Base-by-base conservation (phyloP, 2,113 vertebrate genomes). In the Thunnus maccoyii region DNA sequence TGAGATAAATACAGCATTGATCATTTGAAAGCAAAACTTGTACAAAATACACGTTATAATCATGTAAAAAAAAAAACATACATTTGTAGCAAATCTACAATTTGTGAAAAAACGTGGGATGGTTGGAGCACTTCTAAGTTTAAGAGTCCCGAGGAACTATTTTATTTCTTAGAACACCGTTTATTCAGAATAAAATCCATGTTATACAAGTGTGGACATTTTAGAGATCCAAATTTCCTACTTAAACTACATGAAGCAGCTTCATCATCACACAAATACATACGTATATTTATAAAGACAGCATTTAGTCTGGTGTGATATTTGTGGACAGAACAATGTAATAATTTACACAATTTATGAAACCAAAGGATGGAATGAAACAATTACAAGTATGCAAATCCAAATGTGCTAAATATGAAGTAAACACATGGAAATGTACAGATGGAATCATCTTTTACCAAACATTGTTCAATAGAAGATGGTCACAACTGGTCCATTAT, bases 21-120 rank as follows among this genome's bases (percentile, higher is more conserved):
- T 56, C 13, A 77, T 76, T 70, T 50, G n/a, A 46, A 79, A 58
- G 17, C 4, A 78, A 22, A 76, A 52, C 20, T 7, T 69, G 47
- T 85, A 87, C 25, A 82, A 80, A 77, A 84, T 73, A 60, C 20
- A 71, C 63, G 72, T 16, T 30, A 57, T 56, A 76, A 55, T 54
- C 5, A 41, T 44, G 20, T 69, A 50, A 73, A 78, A 85, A 76
- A 64, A 72, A 18, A n/a, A 3, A 36, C 36, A 41, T 41, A 41
- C 36, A 58, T 9, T 17, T 54, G 13, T 25, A 72, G 30, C 4
- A 75, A 68, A 58, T 69, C 9, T 8, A 18, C 1, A 36, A 32
- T 60, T 74, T 55, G 46, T 25, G 15, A 76, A 30, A 9, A 7
- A 47, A 5, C 2, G 6, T 17, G 3, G 13, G 3, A 64, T 41